Base-by-base conservation (phyloP, 2,888 invertebrate species). In the Xylocampa areola region DNA sequence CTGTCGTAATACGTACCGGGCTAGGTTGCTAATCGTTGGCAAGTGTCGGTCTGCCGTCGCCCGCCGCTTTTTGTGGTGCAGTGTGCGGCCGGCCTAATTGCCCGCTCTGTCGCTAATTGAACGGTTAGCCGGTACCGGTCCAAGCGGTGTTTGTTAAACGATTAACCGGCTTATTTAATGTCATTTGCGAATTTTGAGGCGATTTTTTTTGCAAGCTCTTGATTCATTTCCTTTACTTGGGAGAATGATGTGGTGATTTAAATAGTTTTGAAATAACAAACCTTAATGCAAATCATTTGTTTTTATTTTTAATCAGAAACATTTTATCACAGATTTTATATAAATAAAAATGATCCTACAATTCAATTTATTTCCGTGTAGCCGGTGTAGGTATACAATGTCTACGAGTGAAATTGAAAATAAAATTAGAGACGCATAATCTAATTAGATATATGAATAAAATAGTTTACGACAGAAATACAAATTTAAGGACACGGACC, bases 101-200 rank as follows among this genome's bases (percentile, higher is more conserved):
- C 79, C 76, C 73, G 80, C 77, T 83, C 80, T 76, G 81, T 84
- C 82, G 80, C 86, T 91, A 91, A 91, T 89, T 91, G 88, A 87
- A 88, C 86, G 86, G 84, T 89, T 85, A 84, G 78, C 82, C 74
- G 71, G 73, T 82, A 86, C 86, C 84, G 84, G 85, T 80, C 72
- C 67, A 49, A 66, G 66, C 78, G 70, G 77, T 86, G 85, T 89
- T 89, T 88, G 86, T 83, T 83, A 76, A 85, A 64, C 85, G 85
- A 88, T 89, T 86, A 85, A 77, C 75, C 76, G 80, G 78, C 75
- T 81, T 82, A 83, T 85, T 81, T 82, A 75, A 81, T 76, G 77
- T 76, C 77, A 77, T 77, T 81, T 79, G 80, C 60, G 48, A 53
- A 61, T 54, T 49, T 54, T 10, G 55, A 65, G 64, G n/a, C 60